phyloP scores from a whole-genome alignment of 2,888 invertebrate species.

The Agrotis clavis region DNA sequence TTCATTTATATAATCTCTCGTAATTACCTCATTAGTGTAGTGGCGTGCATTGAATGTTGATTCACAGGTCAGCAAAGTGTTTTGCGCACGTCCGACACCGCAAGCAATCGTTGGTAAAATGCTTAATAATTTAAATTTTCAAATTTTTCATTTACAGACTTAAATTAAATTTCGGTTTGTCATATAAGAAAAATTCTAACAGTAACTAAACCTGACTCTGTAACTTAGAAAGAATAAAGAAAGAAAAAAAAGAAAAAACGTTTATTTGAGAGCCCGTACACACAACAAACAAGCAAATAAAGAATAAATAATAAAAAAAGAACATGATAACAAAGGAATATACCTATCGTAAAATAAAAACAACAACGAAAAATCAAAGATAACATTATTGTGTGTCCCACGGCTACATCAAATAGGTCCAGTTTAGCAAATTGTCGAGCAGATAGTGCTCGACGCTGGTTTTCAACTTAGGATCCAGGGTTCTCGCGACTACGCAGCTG shows the following conservation, averaged over 20 bases:
- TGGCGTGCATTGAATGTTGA: constrained; percentile 46
- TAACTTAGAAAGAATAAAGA: no score
- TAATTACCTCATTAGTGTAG: constrained; percentile 54
- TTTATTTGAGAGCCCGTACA: no score
- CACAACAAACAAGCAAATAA: no score
- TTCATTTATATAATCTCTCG: constrained; percentile 53
- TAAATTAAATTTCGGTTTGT: not conserved
- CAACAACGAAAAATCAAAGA: no score
- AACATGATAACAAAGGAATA: no score
- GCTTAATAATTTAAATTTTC: not conserved
- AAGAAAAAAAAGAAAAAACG: no score
- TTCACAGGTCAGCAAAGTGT: constrained; percentile 35
- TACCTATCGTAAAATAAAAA: no score
- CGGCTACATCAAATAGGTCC: no score
- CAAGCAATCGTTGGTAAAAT: not conserved
- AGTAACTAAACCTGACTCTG: not conserved
- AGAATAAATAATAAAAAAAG: no score
- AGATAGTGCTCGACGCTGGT: no score
- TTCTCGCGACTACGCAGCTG: constrained; percentile 16
- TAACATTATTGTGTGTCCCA: no score
- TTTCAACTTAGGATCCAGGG: not conserved
- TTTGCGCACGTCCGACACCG: constrained; percentile 32
- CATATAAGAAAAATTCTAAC: not conserved
- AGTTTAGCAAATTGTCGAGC: no score
- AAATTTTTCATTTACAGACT: not conserved